These are phyloP conservation scores for Caenorhabditis sp. DNA, from an alignment of 2,888 invertebrate genomes.

Conservation along the genomic window DNA sequence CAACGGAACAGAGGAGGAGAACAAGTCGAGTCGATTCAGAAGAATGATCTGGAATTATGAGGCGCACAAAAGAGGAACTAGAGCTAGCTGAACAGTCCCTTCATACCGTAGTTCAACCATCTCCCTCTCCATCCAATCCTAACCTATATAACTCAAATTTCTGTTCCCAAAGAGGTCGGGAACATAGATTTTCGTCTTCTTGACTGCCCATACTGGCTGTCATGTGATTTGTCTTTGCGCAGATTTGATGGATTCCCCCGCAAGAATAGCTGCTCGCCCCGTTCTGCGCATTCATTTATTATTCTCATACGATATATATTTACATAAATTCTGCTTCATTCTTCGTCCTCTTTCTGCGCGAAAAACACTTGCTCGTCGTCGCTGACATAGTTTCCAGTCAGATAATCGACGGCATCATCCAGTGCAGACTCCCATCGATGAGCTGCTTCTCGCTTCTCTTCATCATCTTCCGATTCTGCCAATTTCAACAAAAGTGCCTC, in stretches of 20 bases:
- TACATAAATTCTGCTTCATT: constrained; percentile 7
- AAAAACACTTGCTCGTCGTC: constrained; percentile 70
- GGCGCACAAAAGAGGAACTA: too few relatives aligned
- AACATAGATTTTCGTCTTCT: too few relatives aligned
- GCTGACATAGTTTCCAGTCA: constrained; percentile 68
- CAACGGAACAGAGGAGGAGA: not conserved
- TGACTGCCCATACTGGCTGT: too few relatives aligned
- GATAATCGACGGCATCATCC: constrained; percentile 66
- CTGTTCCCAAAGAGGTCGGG: too few relatives aligned
- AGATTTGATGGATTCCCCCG: constrained; percentile 3
- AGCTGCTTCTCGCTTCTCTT: constrained; percentile 38
- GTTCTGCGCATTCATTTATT: constrained; percentile 31
- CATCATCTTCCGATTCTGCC: constrained; percentile 17
- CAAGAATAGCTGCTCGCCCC: constrained; percentile 1
- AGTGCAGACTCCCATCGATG: constrained; percentile 69
- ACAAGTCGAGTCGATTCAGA: not conserved
- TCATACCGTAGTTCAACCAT: too few relatives aligned
- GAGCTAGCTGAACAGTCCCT: too few relatives aligned
- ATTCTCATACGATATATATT: not conserved
- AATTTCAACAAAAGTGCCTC: constrained; percentile 58
- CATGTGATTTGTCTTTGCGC: not conserved
- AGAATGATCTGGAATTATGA: too few relatives aligned
- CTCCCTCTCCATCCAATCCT: too few relatives aligned
- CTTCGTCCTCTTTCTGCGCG: constrained; percentile 38
- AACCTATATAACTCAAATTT: too few relatives aligned